These are phyloP conservation scores for Littorina saxatilis DNA, from an alignment of 1,140 invertebrate genomes.

Conservation along the genomic window DNA sequence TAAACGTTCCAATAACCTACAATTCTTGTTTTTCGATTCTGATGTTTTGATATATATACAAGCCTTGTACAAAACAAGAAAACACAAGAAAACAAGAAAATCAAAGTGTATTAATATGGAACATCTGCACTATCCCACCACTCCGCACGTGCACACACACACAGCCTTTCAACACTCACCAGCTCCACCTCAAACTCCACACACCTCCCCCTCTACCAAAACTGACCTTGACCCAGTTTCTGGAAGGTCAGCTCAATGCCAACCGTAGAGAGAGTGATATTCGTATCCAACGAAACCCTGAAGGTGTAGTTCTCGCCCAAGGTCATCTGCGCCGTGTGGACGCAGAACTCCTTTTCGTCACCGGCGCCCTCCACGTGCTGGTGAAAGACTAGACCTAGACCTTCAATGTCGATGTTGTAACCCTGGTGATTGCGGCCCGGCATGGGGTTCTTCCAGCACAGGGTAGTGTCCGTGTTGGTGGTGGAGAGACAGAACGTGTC, in stretches of 20 bases:
- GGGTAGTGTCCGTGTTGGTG: conserved; percentile 13
- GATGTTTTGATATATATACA: not conserved
- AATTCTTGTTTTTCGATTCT: no score
- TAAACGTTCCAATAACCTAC: no score
- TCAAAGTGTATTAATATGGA: not conserved
- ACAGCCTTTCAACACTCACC: not conserved
- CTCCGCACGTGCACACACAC: not conserved
- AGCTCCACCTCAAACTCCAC: not conserved
- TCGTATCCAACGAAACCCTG: conserved; percentile 6
- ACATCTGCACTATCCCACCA: not conserved
- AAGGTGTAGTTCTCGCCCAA: conserved; percentile 26
- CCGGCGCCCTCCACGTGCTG: not conserved
- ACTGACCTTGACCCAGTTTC: conserved; percentile 25
- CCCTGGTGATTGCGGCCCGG: conserved; percentile 4
- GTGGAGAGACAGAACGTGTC: conserved; percentile 43
- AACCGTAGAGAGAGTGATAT: not conserved
- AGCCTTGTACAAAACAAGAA: not conserved
- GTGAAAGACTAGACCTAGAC: conserved; percentile 10
- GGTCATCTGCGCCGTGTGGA: not conserved
- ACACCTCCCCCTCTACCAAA: not conserved
- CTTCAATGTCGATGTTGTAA: conserved; percentile 33
- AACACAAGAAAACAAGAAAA: not conserved
- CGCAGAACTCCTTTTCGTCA: conserved; percentile 24
- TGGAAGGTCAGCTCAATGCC: conserved; percentile 24
- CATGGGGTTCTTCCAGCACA: conserved; percentile 54